A percentile compares a stretch with the other conserved stretches of the same genome.
Evolutionary conservation across 2,797 vertebrate species (phyloP).

Genomic region (Serranus cabrilla): DNA sequence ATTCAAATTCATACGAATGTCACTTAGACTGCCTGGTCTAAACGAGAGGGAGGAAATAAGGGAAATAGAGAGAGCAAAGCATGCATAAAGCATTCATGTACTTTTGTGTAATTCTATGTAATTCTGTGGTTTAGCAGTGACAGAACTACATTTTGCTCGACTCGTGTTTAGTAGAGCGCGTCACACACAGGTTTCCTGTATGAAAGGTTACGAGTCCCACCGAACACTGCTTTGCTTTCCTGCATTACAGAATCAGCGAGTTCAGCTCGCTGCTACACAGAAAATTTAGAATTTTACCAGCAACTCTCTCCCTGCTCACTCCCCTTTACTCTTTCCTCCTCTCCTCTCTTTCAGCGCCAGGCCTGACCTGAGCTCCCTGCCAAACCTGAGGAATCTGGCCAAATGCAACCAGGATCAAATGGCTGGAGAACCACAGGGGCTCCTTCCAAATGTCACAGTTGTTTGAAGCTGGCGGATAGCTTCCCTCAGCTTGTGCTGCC

Average conservation of each 20-base stretch:
- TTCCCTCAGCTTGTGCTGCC: constrained; percentile 71
- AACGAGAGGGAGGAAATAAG: constrained; percentile 12
- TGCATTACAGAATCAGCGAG: constrained; percentile 27
- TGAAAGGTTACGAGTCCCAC: constrained; percentile 6
- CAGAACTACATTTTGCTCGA: constrained; percentile 19
- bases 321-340: constrained; percentile 51
- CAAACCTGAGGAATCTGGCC: constrained; percentile 79
- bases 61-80: constrained; percentile 24
- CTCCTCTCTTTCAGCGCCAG: constrained; percentile 64
- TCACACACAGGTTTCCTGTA: constrained; percentile 47
- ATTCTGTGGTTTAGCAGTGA: constrained; percentile 53
- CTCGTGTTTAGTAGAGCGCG: constrained; percentile 14
- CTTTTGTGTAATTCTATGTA: constrained; percentile 52
- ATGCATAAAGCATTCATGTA: constrained; percentile 29
- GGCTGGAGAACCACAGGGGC: constrained; percentile 76
- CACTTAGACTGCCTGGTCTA: constrained; percentile 9
- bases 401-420: constrained; percentile 84
- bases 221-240: constrained; percentile 27
- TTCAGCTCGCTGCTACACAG: constrained; percentile 27
- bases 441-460: constrained; percentile 86
- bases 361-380: constrained; percentile 68
- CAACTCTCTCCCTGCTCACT: constrained; percentile 44
- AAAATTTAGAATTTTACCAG: constrained; percentile 51
- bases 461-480: constrained; percentile 80
- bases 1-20: constrained; percentile 15